Conservation (phyloP, 2,113 vertebrate species). For the Aegotheles bennettii region DNA sequence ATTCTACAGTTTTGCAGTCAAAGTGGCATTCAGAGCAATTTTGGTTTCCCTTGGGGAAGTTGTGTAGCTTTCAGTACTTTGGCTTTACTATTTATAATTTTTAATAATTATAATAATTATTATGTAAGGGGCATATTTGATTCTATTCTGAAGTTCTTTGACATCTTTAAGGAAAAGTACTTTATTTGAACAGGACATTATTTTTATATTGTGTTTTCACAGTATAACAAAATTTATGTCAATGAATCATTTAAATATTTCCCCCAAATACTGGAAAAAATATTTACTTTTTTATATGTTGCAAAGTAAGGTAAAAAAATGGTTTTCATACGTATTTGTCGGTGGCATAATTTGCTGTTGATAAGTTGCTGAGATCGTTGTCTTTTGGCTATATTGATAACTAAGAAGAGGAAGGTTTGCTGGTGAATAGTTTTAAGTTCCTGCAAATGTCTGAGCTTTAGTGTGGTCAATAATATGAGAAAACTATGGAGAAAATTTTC, state of each 20-base stretch:
- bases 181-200: neutral
- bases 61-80: neutral
- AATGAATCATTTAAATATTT: neutral
- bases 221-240: neutral
- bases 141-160: neutral
- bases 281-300: neutral
- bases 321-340: neutral
- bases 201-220: neutral
- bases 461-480: neutral
- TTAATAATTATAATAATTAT: neutral
- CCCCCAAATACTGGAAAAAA: neutral
- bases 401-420: neutral
- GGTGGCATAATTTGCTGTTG: neutral
- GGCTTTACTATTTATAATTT: neutral
- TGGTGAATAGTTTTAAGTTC: neutral
- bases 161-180: neutral
- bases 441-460: neutral
- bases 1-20: neutral
- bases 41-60: neutral
- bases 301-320: neutral
- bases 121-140: neutral
- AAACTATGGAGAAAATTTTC: neutral
- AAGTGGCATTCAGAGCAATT: neutral
- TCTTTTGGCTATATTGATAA: neutral
- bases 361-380: neutral